A percentile compares a stretch with the other conserved stretches of the same genome.
phyloP scores from a whole-genome alignment of 2,888 invertebrate species.

The Tipula confusa region DNA sequence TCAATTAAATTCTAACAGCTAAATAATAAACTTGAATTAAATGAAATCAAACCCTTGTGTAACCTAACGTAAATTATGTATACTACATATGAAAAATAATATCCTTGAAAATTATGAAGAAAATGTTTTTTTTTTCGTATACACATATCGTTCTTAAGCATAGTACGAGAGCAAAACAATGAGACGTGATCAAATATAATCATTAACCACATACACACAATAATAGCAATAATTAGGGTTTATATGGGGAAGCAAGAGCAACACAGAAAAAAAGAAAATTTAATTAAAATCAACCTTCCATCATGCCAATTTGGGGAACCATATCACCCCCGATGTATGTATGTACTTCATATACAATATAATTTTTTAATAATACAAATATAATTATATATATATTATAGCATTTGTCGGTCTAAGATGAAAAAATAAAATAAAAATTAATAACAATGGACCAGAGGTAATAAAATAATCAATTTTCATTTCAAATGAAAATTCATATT shows the following conservation, averaged over 20 bases:
- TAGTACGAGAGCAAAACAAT: slow-evolving; percentile 3
- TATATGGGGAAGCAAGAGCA: neutral
- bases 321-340: neutral
- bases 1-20: slow-evolving; percentile 25
- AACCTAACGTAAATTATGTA: slow-evolving; percentile 12
- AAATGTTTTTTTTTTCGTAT: neutral
- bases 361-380: slow-evolving; percentile 17
- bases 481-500: neutral
- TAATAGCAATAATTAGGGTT: slow-evolving; percentile 3
- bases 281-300: slow-evolving; percentile 20
- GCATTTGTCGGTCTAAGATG: slow-evolving; percentile 1
- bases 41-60: slow-evolving; percentile 25
- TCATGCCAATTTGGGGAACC: slow-evolving; percentile 16
- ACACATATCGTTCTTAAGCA: neutral
- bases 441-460: slow-evolving; percentile 3
- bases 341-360: neutral
- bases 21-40: slow-evolving; percentile 25
- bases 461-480: slow-evolving; percentile 25
- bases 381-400: neutral
- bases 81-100: neutral
- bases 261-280: neutral
- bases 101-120: slow-evolving; percentile 20
- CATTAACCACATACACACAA: slow-evolving; percentile 25
- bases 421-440: no score
- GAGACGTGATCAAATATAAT: slow-evolving; percentile 25